Evolutionary conservation across 2,797 vertebrate genomes (phyloP).

Genomic region (Hybognathus amarus): DNA sequence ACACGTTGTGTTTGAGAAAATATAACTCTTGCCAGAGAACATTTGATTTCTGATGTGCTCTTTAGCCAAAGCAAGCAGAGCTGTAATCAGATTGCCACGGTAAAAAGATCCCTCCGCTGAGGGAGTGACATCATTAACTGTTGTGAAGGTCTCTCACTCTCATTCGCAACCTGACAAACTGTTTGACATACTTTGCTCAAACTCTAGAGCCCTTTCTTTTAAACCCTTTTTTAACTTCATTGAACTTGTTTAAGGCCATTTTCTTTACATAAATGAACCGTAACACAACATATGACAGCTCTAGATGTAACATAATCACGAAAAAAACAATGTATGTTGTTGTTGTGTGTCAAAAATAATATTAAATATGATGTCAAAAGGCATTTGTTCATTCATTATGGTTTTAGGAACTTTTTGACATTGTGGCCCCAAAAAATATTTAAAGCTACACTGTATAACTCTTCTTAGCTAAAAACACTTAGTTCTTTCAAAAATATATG

Average conservation of each 20-base stretch:
- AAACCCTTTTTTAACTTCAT: not conserved
- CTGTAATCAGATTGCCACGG: conserved; percentile 56
- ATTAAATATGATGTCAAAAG: too few species aligned
- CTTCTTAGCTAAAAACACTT: too few species aligned
- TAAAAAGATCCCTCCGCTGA: conserved; percentile 52
- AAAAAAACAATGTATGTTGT: too few species aligned
- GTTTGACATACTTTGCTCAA: conserved; percentile 13
- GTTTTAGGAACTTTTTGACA: too few species aligned
- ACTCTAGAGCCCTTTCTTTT: not conserved
- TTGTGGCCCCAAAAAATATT: too few species aligned
- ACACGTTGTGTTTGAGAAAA: conserved; percentile 38
- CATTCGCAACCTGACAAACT: conserved; percentile 15
- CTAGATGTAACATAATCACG: not conserved
- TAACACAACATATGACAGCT: not conserved
- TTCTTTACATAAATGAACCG: not conserved
- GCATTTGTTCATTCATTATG: too few species aligned
- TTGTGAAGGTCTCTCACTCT: conserved; percentile 40
- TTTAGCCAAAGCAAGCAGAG: conserved; percentile 56
- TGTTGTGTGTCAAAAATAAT: too few species aligned
- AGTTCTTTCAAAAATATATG: too few species aligned
- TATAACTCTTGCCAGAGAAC: conserved; percentile 50
- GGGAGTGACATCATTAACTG: conserved; percentile 52
- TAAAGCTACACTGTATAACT: too few species aligned
- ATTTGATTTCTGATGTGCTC: conserved; percentile 52
- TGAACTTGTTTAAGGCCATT: not conserved